Evolutionary conservation across 2,888 invertebrate species (phyloP), one percentile per base, ranked within the genome.

Genomic region (Stenurella melanura): DNA sequence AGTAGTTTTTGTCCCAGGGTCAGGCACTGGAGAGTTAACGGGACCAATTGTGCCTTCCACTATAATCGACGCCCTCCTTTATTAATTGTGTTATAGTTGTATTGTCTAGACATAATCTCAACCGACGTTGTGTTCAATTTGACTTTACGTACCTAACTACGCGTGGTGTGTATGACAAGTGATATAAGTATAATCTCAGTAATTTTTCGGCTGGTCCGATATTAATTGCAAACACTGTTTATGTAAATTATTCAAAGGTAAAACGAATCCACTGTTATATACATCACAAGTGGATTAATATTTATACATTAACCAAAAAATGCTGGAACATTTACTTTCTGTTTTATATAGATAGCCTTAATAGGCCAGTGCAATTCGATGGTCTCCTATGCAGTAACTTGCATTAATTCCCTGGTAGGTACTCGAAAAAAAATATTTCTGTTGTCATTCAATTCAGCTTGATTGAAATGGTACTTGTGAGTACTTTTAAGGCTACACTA

Each of bases 91-190:
- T 86, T 86, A 86, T 87, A 86, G 85, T 86, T 85, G 81, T 85
- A 84, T 81, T 83, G 76, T 77, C 78, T 82, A 83, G 82, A 82
- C 81, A 82, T 85, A 86, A 86, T 86, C 82, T 88, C 87, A 88
- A 87, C 89, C 89, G 86, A 86, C 86, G 89, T 89, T 87, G 89
- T 89, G 89, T 89, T 89, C 89, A 89, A 87, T 87, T 85, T 86
- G 87, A 88, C 86, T 88, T 86, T 85, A 85, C 86, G 88, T 89
- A 89, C 88, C 88, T 89, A 88, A 84, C 87, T 87, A 83, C 86
- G 85, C 85, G 87, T 88, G 88, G 86, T 88, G 88, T 88, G 86
- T 88, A 87, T 87, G 85, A 88, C 87, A 85, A 83, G 85, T 83
- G 84, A 82, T 81, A 7, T 34, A 34, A 9, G 30, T 34, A 34